Evolutionary conservation across 2,113 vertebrate species (phyloP).

Genomic region (Upupa epops): DNA sequence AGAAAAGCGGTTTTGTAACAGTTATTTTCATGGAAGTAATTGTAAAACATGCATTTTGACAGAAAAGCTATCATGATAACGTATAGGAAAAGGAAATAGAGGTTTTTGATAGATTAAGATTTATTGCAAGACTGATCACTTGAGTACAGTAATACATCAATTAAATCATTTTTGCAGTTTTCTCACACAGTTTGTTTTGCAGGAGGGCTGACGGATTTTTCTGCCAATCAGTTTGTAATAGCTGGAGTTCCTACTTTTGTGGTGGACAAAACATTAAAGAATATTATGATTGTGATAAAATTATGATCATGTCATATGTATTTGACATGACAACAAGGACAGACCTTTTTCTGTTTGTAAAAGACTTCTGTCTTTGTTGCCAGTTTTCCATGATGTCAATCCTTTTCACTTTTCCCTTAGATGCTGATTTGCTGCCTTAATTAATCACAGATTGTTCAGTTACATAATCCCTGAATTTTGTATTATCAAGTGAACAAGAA

Average conservation of each 20-base stretch:
- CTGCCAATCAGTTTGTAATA: not conserved
- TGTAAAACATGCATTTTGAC: not conserved
- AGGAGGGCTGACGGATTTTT: not conserved
- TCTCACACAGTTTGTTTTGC: not conserved
- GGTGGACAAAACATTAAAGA: not conserved
- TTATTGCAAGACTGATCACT: not conserved
- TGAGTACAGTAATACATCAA: not conserved
- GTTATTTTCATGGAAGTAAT: not conserved
- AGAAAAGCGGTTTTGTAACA: not conserved
- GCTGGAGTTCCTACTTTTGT: not conserved
- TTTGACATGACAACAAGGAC: not conserved
- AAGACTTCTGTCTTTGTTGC: not conserved
- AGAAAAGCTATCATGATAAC: not conserved
- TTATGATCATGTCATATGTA: not conserved
- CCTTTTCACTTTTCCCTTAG: not conserved
- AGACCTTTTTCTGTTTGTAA: not conserved
- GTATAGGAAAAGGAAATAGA: not conserved
- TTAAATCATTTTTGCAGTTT: not conserved
- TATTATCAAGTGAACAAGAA: not conserved
- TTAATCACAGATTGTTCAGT: not conserved
- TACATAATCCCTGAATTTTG: not conserved
- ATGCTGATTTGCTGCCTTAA: not conserved
- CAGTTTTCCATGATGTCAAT: not conserved
- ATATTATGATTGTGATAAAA: not conserved
- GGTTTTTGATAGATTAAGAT: not conserved